Evolutionary conservation across 2,888 invertebrate genomes (phyloP).

Genomic region (Brenthis ino): DNA sequence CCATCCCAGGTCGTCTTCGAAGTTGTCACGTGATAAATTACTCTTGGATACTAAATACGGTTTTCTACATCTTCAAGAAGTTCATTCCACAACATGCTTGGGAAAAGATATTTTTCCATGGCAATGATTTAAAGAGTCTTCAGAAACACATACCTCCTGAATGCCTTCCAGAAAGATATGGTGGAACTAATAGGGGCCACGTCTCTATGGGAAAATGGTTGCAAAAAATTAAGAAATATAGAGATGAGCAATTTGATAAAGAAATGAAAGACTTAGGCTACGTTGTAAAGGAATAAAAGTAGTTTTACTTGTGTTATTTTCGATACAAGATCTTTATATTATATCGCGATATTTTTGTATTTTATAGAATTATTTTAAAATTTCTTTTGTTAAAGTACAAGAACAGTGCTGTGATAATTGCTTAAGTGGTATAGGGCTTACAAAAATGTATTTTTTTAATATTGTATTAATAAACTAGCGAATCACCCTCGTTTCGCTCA

Average conservation of each 20-base stretch:
- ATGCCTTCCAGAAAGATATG: slow-evolving; percentile 62
- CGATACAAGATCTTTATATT: background rate
- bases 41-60: slow-evolving; percentile 89
- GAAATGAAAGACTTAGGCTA: slow-evolving; percentile 86
- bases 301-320: background rate
- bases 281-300: slow-evolving; percentile 68
- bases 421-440: too few species aligned
- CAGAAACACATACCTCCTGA: slow-evolving; percentile 61
- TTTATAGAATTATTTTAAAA: too few species aligned
- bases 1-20: slow-evolving; percentile 85
- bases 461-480: too few species aligned
- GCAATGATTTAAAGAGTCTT: slow-evolving; percentile 65
- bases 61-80: slow-evolving; percentile 89
- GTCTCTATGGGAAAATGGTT: slow-evolving; percentile 82
- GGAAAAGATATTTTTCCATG: slow-evolving; percentile 72
- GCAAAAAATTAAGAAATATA: slow-evolving; percentile 77
- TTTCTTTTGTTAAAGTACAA: too few species aligned
- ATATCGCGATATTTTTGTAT: too few species aligned
- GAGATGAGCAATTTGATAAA: slow-evolving; percentile 76
- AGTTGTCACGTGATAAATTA: slow-evolving; percentile 89
- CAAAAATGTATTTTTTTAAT: too few species aligned
- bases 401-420: too few species aligned
- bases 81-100: slow-evolving; percentile 85
- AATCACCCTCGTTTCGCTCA: too few species aligned
- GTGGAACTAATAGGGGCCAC: slow-evolving; percentile 81